Percentiles rank a stretch among this genome's conserved stretches.
Evolutionary conservation across 2,888 invertebrate genomes (phyloP).

Genomic region (Hesperia comma): DNA sequence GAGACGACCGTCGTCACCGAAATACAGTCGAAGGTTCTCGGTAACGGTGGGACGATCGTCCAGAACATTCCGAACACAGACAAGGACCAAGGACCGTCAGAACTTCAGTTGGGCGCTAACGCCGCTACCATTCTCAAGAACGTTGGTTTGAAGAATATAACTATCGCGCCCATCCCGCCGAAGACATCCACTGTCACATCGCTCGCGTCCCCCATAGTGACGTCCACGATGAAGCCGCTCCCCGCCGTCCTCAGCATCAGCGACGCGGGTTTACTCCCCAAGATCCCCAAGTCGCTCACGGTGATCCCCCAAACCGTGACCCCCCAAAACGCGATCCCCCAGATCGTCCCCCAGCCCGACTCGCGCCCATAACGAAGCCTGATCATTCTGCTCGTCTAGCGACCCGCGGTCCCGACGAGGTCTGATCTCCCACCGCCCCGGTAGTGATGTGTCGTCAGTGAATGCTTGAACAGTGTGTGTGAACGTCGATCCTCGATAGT

Average conservation of each 20-base stretch:
- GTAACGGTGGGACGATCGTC: constrained; percentile 69
- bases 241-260: constrained; percentile 55
- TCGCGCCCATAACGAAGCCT: constrained; percentile 71
- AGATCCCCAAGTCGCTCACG: constrained; percentile 91
- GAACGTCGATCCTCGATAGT: constrained; percentile 16
- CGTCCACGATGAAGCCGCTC: constrained; percentile 63
- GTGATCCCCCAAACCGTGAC: constrained; percentile 87
- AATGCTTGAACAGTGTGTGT: constrained; percentile 13
- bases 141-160: constrained; percentile 78
- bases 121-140: constrained; percentile 77
- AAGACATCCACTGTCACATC: constrained; percentile 74
- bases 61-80: constrained; percentile 57
- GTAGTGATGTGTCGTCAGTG: constrained; percentile 28
- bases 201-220: constrained; percentile 59
- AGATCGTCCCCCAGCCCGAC: constrained; percentile 59
- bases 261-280: constrained; percentile 77
- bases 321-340: constrained; percentile 82
- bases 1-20: constrained; percentile 66
- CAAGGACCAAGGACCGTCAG: constrained; percentile 48
- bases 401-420: constrained; percentile 45
- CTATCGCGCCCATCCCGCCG: constrained; percentile 74
- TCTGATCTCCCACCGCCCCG: constrained; percentile 31
- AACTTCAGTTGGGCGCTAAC: constrained; percentile 60
- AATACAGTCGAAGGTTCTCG: constrained; percentile 68
- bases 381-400: constrained; percentile 64